Percentiles rank a stretch among this genome's conserved stretches.
Conservation (phyloP, 2,888 invertebrate genomes). For the Synergus itoensis region DNA sequence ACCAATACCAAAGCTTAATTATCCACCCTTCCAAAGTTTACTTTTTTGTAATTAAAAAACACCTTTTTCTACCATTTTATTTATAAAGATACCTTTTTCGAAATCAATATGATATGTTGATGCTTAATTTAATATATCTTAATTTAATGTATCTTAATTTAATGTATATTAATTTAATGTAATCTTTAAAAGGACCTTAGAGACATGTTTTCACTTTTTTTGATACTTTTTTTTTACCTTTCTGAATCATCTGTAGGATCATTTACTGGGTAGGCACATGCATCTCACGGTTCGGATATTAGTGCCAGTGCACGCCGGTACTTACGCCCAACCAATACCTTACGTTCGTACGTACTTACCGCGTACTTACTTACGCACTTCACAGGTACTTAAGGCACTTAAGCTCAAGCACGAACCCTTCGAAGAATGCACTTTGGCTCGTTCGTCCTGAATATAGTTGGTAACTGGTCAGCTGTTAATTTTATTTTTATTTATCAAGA, state of each 20-base stretch:
- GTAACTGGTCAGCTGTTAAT: constrained; percentile 39
- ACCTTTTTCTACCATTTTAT: background rate
- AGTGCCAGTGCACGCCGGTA: constrained; percentile 22
- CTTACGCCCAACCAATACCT: constrained; percentile 44
- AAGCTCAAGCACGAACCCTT: constrained; percentile 38
- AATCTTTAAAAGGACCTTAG: background rate
- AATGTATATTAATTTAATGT: no score
- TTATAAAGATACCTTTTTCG: background rate
- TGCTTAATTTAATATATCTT: no score
- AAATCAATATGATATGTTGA: background rate
- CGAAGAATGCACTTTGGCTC: constrained; percentile 40
- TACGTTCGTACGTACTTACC: constrained; percentile 55
- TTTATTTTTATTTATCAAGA: constrained; percentile 37
- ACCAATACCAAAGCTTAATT: constrained; percentile 4
- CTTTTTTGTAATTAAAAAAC: background rate
- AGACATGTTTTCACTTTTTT: background rate
- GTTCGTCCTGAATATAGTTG: constrained; percentile 35
- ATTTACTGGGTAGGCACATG: constrained; percentile 32
- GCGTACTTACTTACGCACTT: constrained; percentile 52
- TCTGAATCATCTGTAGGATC: background rate
- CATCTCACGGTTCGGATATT: constrained; percentile 29
- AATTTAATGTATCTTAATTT: no score
- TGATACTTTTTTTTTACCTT: background rate
- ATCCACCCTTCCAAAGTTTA: background rate
- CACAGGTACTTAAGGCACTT: constrained; percentile 44